Evolutionary conservation across 1,140 invertebrate genomes (phyloP), one percentile per base, ranked within the genome.

Genomic region (Drosophila serrata): DNA sequence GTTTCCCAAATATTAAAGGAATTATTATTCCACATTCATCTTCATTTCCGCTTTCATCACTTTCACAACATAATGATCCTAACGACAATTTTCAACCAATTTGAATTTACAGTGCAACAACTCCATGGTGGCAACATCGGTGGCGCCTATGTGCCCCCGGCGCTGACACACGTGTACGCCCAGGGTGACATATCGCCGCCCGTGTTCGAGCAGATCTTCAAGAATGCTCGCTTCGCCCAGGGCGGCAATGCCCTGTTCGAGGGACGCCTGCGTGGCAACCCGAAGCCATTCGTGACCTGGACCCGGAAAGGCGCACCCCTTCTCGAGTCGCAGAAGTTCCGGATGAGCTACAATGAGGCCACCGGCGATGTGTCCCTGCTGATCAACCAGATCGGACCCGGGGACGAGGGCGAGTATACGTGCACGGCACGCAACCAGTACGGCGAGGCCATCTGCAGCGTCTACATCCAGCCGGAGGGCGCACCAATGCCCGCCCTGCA

Each of bases 341-440:
- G 95, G 91, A 97, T 98, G 95, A 95, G 95, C 75, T 98, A 98
- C 92, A 96, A 98, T 91, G 96, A 97, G 90, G 95, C 95, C 90
- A 97, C 96, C 91, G 98, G 97, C 61, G 95, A 96, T 72, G 97
- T 98, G 19, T 93, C 92, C 43, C 75, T 93, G 46, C 94, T 97
- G 60, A 99, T 99, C 81, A 97, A 97, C 92, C 95, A 97, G 85
- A 98, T 99, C 65, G 97, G 97, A 58, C 97, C 97, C 27, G 98
- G 98, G 37, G 98, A 99, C 93, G 97, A 98, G 92, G 98, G 98
- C 67, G 98, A 99, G 93, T 99, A 99, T 93, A 98, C 97, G 3
- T 99, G 98, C 93, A 97, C 96, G 59, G 98, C 98, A 11, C 95
- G 96, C 64, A 99, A 99, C 93, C 96, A 97, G 88, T 98, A 97